These are phyloP conservation scores for Malurus leucopterus DNA, from an alignment of 2,797 vertebrate genomes.

Conservation along the genomic window DNA sequence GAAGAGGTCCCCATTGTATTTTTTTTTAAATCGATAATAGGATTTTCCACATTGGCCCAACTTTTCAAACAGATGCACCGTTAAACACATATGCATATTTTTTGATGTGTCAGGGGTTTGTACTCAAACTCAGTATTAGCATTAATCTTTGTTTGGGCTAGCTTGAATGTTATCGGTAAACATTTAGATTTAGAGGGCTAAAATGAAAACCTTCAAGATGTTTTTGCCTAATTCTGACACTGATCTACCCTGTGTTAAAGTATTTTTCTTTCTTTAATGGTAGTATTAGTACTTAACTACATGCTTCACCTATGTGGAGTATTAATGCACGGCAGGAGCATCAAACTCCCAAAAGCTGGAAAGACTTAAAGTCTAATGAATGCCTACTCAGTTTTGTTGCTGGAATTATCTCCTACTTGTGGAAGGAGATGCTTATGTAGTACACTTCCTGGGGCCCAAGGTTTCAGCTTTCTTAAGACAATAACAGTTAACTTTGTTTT, in stretches of 20 bases:
- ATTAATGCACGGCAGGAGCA: background rate
- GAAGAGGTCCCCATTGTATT: background rate
- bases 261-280: background rate
- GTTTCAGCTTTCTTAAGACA: background rate
- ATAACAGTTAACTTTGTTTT: background rate
- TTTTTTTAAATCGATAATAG: background rate
- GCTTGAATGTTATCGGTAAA: background rate
- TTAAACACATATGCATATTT: background rate
- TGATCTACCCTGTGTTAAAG: background rate
- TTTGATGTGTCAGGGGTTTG: background rate
- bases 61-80: background rate
- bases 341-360: background rate
- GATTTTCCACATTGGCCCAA: conserved; percentile 22
- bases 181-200: background rate
- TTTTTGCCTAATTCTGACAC: background rate
- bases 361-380: background rate
- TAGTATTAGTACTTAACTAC: background rate
- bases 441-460: background rate
- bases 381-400: background rate
- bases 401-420: background rate
- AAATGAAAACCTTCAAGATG: background rate
- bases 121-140: background rate
- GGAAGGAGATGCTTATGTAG: background rate
- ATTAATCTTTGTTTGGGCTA: background rate
- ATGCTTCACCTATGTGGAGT: background rate